Percentiles rank a stretch among this genome's conserved stretches.
These are phyloP conservation scores for Leptopilina clavipes DNA, from an alignment of 1,140 invertebrate genomes.

Conservation along the genomic window DNA sequence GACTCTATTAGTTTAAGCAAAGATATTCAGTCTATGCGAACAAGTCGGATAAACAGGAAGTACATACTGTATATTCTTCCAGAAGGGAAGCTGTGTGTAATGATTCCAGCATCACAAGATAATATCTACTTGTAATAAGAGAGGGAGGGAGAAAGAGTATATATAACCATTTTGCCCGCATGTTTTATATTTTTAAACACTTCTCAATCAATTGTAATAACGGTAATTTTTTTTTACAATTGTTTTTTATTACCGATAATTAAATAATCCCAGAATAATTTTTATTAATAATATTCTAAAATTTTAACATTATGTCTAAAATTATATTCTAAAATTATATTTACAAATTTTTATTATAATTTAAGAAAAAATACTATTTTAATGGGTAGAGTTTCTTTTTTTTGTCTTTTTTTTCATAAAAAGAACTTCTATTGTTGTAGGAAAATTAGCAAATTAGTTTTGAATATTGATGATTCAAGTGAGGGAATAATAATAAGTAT, in stretches of 20 bases:
- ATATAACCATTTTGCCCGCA: background rate
- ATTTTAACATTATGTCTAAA: too few species aligned
- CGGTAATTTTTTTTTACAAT: background rate
- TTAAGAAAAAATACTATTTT: too few species aligned
- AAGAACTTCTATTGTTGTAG: background rate
- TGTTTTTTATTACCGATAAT: too few species aligned
- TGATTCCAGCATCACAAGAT: conserved; percentile 3
- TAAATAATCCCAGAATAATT: too few species aligned
- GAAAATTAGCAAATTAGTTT: background rate
- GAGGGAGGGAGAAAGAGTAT: background rate
- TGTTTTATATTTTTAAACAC: background rate
- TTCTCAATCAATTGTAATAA: background rate
- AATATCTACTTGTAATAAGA: background rate
- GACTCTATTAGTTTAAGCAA: conserved; percentile 14
- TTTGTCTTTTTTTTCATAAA: background rate
- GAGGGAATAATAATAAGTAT: background rate
- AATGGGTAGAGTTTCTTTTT: background rate
- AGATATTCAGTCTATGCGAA: background rate
- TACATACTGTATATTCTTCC: conserved; percentile 9
- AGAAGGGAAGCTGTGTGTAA: conserved; percentile 18
- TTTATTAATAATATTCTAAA: too few species aligned
- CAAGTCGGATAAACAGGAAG: conserved; percentile 1
- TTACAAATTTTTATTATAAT: too few species aligned
- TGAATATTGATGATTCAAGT: conserved; percentile 8
- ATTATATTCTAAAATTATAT: too few species aligned